A percentile compares a stretch with the other conserved stretches of the same genome.
These are phyloP conservation scores for Cosmia pyralina DNA, from an alignment of 2,888 invertebrate species.

Conservation along the genomic window DNA sequence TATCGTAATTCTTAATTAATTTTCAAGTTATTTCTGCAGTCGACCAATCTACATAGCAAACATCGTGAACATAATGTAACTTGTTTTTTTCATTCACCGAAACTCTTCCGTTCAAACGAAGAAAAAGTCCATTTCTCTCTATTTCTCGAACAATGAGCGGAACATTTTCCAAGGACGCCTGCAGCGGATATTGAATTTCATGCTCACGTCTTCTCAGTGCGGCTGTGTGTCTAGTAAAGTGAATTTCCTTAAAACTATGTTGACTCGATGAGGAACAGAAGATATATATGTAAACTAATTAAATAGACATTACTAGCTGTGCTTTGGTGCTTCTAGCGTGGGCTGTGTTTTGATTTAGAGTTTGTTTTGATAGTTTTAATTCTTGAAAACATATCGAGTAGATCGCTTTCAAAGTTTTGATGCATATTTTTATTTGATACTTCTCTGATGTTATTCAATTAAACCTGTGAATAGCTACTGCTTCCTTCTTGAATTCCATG, in stretches of 20 bases:
- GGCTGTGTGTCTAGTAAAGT: conserved; percentile 25
- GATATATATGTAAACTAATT: conserved; percentile 4
- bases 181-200: conserved; percentile 57
- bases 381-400: not conserved
- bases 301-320: not conserved
- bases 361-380: not conserved
- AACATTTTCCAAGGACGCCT: conserved; percentile 18
- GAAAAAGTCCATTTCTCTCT: conserved; percentile 14
- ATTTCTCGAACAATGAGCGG: conserved; percentile 23
- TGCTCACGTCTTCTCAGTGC: conserved; percentile 24
- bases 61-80: no score
- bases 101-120: conserved; percentile 20
- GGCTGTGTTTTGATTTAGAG: not conserved
- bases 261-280: not conserved
- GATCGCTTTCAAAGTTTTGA: not conserved
- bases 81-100: not conserved
- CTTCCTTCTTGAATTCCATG: not conserved
- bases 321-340: no score
- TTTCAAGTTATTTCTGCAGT: no score
- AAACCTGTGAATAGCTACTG: not conserved
- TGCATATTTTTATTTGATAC: not conserved
- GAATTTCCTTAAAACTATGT: conserved; percentile 28
- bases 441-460: not conserved
- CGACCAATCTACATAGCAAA: no score
- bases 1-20: no score